Percentiles rank a stretch among this genome's conserved stretches.
Evolutionary conservation across 1,140 invertebrate genomes (phyloP).

Genomic region (Lordiphosa stackelbergi): DNA sequence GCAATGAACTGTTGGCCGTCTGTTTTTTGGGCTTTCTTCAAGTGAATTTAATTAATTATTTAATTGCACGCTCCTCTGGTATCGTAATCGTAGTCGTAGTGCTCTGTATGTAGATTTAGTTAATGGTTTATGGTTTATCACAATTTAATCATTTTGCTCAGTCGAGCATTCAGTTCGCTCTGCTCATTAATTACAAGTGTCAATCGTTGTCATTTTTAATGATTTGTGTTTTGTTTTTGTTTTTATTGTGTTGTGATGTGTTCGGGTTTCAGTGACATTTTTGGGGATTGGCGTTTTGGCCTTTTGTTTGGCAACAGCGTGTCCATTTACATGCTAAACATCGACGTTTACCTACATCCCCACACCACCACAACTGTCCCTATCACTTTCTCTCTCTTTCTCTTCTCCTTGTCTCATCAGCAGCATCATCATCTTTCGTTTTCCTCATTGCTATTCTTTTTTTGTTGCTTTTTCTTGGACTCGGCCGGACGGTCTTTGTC

Average conservation of each 20-base stretch:
- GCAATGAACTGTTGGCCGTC: conserved; percentile 26
- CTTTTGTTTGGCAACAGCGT: conserved; percentile 55
- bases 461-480: conserved; percentile 6
- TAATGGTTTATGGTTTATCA: conserved; percentile 40
- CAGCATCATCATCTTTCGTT: conserved; percentile 22
- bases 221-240: conserved; percentile 64
- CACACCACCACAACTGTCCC: background rate
- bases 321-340: conserved; percentile 71
- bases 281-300: conserved; percentile 33
- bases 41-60: conserved; percentile 39
- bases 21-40: conserved; percentile 1
- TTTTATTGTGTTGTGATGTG: conserved; percentile 19
- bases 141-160: conserved; percentile 54
- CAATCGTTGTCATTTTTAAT: conserved; percentile 69
- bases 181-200: conserved; percentile 73
- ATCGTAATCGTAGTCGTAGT: background rate
- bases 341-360: conserved; percentile 18
- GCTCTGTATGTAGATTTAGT: conserved; percentile 20
- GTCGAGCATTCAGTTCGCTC: conserved; percentile 40
- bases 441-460: conserved; percentile 7
- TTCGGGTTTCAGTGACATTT: conserved; percentile 15
- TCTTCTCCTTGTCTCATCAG: conserved; percentile 16
- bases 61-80: conserved; percentile 36
- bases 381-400: background rate
- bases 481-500: conserved; percentile 26